Evolutionary conservation across 2,113 vertebrate species (phyloP), one percentile per base, ranked within the genome.

Genomic region (Fregetta grallaria): DNA sequence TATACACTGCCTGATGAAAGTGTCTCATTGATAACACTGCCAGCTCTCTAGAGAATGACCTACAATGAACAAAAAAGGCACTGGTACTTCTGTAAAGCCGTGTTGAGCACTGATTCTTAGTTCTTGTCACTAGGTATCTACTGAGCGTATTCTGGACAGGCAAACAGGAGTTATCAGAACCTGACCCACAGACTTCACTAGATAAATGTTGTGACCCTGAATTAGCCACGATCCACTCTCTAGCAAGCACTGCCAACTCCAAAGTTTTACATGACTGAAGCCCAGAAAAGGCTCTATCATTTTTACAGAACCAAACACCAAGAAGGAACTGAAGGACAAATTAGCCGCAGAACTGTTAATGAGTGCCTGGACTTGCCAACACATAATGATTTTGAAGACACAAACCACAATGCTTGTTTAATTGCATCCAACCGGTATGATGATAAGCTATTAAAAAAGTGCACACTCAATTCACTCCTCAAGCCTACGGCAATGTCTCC

Each of bases 201-300:
- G 11, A 71, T 22, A 61, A 62, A 62, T 0, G 0, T 13, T 15
- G 29, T 13, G 38, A 61, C 27, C 23, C 50, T 40, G 23, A n/a
- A 71, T 38, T 17, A 86, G 32, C 47, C 27, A 38, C 63, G 52
- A 90, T n/a, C 11, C 38, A 22, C 50, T 21, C 56, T 25, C 25
- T 5, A 75, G 62, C 32, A 84, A 71, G 52, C 56, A 36, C 42
- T 34, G 42, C 52, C 38, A 78, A n/a, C 55, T 74, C 75, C 14
- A 1, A 45, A 70, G 32, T 25, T 63, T n/a, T 20, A 52, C 3
- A 36, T 3, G 6, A 18, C 29, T 65, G 61, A 78, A 75, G 65
- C 36, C 56, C 80, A 86, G 61, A 50, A 80, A 73, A 80, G 18
- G 50, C 29, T 77, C 66, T 18, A 27, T 14, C 10, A 14, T 49